Conservation (phyloP, 2,113 vertebrate genomes). For the Hepsetus odoe region DNA sequence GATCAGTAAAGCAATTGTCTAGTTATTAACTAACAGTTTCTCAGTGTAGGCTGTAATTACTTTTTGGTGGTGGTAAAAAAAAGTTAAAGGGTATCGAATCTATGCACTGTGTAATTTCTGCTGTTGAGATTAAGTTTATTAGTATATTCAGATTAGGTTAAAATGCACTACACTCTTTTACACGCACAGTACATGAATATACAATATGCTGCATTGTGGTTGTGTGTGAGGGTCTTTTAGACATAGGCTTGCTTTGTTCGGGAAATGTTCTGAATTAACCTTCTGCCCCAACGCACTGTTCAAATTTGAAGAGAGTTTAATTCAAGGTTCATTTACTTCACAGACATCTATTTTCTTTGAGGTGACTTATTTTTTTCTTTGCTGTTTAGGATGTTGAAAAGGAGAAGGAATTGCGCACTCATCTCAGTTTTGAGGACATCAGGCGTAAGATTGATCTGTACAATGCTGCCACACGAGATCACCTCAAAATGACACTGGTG, state of each 20-base stretch:
- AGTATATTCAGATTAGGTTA: too few species aligned
- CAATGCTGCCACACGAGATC: constrained; percentile 87
- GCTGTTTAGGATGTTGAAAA: constrained; percentile 89
- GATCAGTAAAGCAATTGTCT: too few species aligned
- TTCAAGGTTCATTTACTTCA: neutral
- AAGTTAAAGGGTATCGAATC: too few species aligned
- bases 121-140: too few species aligned
- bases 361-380: constrained; percentile 18
- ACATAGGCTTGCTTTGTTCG: neutral
- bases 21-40: too few species aligned
- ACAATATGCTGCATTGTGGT: neutral
- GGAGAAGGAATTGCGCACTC: constrained; percentile 82
- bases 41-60: too few species aligned
- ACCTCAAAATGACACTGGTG: constrained; percentile 93
- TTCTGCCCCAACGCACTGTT: neutral
- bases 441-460: constrained; percentile 87
- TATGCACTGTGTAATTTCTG: too few species aligned
- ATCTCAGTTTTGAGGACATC: constrained; percentile 91
- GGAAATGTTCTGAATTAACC: neutral
- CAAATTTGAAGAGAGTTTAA: neutral
- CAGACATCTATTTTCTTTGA: constrained; percentile 1
- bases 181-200: neutral
- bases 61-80: too few species aligned
- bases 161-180: too few species aligned
- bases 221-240: neutral